These are phyloP conservation scores for Shargacucullia verbasci DNA, from an alignment of 2,888 invertebrate genomes.

Conservation along the genomic window DNA sequence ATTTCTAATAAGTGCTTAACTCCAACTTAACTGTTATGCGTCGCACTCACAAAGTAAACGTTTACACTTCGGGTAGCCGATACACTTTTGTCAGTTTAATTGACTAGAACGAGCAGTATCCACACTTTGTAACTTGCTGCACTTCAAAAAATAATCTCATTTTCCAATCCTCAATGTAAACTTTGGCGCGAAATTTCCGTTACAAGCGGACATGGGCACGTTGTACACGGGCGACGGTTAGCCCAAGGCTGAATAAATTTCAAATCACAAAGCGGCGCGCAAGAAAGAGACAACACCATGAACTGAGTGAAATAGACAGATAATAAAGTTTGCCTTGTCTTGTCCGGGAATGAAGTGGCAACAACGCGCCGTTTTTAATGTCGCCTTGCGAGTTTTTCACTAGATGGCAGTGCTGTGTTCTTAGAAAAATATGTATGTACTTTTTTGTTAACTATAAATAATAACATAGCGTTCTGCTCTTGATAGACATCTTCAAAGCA, in stretches of 20 bases:
- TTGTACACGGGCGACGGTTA: constrained; percentile 77
- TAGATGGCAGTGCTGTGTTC: constrained; percentile 66
- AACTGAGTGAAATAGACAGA: constrained; percentile 53
- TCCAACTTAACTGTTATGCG: constrained; percentile 76
- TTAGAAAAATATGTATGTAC: constrained; percentile 28
- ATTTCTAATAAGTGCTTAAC: constrained; percentile 71
- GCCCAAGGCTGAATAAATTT: constrained; percentile 78
- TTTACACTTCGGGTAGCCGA: constrained; percentile 60
- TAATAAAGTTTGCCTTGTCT: constrained; percentile 69
- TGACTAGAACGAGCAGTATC: constrained; percentile 56
- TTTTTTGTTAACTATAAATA: no score
- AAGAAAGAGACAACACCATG: constrained; percentile 65
- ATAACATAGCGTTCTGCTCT: background rate
- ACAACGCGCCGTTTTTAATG: constrained; percentile 60
- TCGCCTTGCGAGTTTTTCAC: constrained; percentile 69
- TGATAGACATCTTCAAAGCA: no score
- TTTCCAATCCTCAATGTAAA: constrained; percentile 74
- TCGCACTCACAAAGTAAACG: constrained; percentile 65
- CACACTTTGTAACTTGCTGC: constrained; percentile 62
- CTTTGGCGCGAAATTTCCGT: constrained; percentile 77
- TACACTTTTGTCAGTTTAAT: constrained; percentile 60
- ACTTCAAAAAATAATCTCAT: constrained; percentile 70
- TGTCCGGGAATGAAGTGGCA: constrained; percentile 67
- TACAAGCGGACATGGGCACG: constrained; percentile 65
- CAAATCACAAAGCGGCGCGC: constrained; percentile 70